Evolutionary conservation across 2,797 vertebrate species (phyloP).

Genomic region (Thamnophis elegans): DNA sequence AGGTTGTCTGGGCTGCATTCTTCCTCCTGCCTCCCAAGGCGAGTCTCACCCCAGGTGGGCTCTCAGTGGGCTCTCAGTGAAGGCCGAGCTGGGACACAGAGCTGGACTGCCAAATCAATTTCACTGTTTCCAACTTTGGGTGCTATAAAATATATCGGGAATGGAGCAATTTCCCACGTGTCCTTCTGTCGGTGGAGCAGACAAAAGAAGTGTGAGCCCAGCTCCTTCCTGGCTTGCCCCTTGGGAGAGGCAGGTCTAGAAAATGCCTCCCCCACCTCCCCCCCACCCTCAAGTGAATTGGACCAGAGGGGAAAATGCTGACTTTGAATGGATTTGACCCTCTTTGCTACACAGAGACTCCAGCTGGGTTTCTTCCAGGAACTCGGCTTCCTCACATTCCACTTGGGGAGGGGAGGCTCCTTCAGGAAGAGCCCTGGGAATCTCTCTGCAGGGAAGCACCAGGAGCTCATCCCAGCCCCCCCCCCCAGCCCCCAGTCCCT

Average conservation of each 20-base stretch:
- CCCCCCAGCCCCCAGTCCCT: background rate
- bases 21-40: background rate
- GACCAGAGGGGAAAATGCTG: background rate
- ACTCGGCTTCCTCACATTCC: background rate
- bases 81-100: background rate
- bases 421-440: background rate
- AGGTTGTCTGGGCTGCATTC: background rate
- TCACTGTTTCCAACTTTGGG: slow-evolving; percentile 1
- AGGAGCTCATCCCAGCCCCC: background rate
- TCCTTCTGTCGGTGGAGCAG: slow-evolving; percentile 11
- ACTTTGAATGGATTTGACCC: background rate
- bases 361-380: background rate
- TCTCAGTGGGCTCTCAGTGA: too few relatives aligned
- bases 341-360: fast-evolving
- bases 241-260: too few relatives aligned
- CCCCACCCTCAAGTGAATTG: background rate
- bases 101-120: background rate
- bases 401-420: background rate
- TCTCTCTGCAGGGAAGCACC: background rate
- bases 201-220: background rate
- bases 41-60: background rate
- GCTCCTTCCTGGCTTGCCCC: background rate
- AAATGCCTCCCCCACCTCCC: background rate
- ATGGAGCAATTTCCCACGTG: slow-evolving; percentile 32
- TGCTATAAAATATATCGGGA: background rate